Evolutionary conservation across 2,797 vertebrate species (phyloP), one percentile per base, ranked within the genome.

Genomic region (Hydrocynus forskahlii): DNA sequence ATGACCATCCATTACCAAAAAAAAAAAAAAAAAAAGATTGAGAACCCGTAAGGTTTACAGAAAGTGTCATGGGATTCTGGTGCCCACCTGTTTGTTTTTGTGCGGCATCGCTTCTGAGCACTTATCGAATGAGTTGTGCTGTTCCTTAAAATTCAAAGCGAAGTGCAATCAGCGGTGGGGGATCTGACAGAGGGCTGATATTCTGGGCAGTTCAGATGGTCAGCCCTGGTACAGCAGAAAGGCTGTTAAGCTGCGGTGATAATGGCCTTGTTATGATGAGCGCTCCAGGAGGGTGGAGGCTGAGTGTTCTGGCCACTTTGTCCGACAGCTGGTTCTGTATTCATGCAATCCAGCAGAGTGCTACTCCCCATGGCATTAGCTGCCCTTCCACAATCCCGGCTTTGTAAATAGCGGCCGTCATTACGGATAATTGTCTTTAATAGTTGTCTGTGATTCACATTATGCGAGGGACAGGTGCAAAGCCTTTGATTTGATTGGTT

Each of bases 401-500:
- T 62, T 81, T 64, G 76, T 48, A 74, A 54, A 78, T 71, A 59
- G 86, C 66, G 64, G 52, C 75, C 73, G 78, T 89, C 79, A 90
- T 92, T 89, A 91, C 87, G 80, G 82, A 75, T 88, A 89, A 93
- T 92, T 88, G 87, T 89, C 76, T 89, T 91, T 91, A 88, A 92
- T 93, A 91, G 89, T n/a, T 8, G 79, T 76, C 79, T 50, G 54
- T 83, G 85, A 82, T 90, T 92, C 91, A 90, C 87, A 92, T 93
- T 92, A 91, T 83, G 86, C 75, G 90, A 92, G 87, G 83, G 89
- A 91, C 92, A 92, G 92, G 90, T 93, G 92, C 84, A 92, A 90
- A 93, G 89, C 91, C 89, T 91, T 92, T 93, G 90, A 93, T 92
- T 89, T 88, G 84, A 88, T 81, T 81, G 79, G 88, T 88, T 89